Conservation (phyloP, 2,888 invertebrate species). For the Asteroscopus sphinx region DNA sequence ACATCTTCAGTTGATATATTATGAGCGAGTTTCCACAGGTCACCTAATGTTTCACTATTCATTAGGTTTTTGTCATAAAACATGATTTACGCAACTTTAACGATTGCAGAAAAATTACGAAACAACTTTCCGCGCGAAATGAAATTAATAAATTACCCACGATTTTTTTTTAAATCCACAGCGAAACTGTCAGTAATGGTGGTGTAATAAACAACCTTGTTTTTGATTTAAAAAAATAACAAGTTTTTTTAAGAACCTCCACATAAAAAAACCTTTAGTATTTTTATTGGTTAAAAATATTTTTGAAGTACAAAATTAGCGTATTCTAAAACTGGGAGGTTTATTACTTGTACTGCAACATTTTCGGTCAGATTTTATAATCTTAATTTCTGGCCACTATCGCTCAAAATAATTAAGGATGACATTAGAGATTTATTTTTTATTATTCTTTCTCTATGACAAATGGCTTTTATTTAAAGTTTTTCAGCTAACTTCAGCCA, state of each 20-base stretch:
- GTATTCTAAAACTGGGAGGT: too few relatives aligned
- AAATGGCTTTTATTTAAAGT: neutral
- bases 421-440: neutral
- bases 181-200: neutral
- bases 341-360: neutral
- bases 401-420: neutral
- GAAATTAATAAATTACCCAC: slow-evolving; percentile 15
- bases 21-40: slow-evolving; percentile 58
- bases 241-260: too few relatives aligned
- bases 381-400: neutral
- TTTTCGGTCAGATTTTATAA: neutral
- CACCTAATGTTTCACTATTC: slow-evolving; percentile 41
- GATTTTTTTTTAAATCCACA: slow-evolving; percentile 11
- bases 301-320: too few relatives aligned
- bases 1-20: slow-evolving; percentile 25
- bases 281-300: too few relatives aligned
- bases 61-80: slow-evolving; percentile 54
- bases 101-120: neutral
- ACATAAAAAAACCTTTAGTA: too few relatives aligned
- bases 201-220: slow-evolving; percentile 29
- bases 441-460: neutral
- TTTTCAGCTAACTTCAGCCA: slow-evolving; percentile 9
- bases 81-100: slow-evolving; percentile 43
- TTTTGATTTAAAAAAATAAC: neutral
- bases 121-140: slow-evolving; percentile 6